Conservation (phyloP, 2,113 vertebrate genomes). For the Hippotragus niger region DNA sequence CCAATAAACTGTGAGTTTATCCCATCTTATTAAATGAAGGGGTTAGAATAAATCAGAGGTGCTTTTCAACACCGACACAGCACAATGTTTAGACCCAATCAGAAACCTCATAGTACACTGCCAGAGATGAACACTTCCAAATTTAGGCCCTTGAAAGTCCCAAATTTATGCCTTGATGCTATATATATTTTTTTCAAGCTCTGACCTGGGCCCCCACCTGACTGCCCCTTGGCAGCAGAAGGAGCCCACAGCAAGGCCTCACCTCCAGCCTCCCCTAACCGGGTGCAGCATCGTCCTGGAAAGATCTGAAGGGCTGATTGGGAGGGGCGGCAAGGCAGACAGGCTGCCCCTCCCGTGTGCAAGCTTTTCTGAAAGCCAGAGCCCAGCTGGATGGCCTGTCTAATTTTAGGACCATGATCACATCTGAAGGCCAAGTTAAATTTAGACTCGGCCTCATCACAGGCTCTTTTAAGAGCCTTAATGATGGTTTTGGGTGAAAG, state of each 20-base stretch:
- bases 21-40: neutral
- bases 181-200: neutral
- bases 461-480: slow-evolving; percentile 65
- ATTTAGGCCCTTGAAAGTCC: neutral
- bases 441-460: slow-evolving; percentile 71
- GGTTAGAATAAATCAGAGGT: neutral
- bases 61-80: neutral
- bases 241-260: neutral
- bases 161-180: neutral
- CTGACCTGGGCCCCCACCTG: neutral
- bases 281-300: neutral
- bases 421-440: slow-evolving; percentile 68
- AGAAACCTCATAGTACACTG: neutral
- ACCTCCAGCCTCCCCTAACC: neutral
- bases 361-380: slow-evolving; percentile 47
- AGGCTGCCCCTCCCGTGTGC: neutral
- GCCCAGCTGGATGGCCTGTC: slow-evolving; percentile 60
- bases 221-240: neutral
- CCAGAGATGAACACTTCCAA: neutral
- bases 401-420: slow-evolving; percentile 74
- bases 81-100: neutral
- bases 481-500: slow-evolving; percentile 41
- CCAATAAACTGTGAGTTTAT: neutral
- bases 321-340: neutral
- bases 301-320: neutral